phyloP scores from a whole-genome alignment of 2,113 vertebrate genomes.

The Hassar affinis region DNA sequence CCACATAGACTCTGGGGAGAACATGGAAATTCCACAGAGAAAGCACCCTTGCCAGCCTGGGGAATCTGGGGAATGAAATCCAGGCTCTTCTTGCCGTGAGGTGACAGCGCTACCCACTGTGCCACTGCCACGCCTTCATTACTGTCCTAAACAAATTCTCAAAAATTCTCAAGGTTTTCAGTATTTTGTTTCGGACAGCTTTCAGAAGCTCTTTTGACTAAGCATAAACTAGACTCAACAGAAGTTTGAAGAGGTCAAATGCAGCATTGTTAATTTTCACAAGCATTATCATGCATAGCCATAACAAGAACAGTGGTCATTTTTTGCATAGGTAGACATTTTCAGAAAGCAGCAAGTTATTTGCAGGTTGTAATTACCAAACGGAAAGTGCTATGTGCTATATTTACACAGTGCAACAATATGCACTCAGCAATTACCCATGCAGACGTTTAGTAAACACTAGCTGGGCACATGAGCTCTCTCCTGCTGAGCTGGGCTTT shows the following conservation, averaged over 20 bases:
- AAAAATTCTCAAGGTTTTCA: background rate
- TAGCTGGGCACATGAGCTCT: conserved; percentile 10
- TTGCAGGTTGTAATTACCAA: conserved; percentile 37
- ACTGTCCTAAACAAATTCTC: background rate
- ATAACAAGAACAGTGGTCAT: conserved; percentile 22
- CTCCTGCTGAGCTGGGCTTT: conserved; percentile 11
- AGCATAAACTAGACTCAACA: background rate
- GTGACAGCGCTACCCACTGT: no score
- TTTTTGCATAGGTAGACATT: conserved; percentile 36
- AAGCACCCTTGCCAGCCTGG: no score
- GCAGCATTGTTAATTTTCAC: background rate
- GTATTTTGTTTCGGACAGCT: background rate
- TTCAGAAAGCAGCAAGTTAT: conserved; percentile 35
- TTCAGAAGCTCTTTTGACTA: background rate
- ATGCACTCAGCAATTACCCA: conserved; percentile 36
- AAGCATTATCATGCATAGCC: conserved; percentile 1
- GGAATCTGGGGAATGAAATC: no score
- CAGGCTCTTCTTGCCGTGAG: no score
- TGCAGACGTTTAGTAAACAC: conserved; percentile 43
- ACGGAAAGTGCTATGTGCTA: conserved; percentile 38
- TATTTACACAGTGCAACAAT: conserved; percentile 40
- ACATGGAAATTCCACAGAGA: no score
- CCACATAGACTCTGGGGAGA: no score
- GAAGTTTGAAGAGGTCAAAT: background rate
- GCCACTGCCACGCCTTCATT: no score